phyloP scores from a whole-genome alignment of 1,140 invertebrate species.

The Drosophila bifasciata region DNA sequence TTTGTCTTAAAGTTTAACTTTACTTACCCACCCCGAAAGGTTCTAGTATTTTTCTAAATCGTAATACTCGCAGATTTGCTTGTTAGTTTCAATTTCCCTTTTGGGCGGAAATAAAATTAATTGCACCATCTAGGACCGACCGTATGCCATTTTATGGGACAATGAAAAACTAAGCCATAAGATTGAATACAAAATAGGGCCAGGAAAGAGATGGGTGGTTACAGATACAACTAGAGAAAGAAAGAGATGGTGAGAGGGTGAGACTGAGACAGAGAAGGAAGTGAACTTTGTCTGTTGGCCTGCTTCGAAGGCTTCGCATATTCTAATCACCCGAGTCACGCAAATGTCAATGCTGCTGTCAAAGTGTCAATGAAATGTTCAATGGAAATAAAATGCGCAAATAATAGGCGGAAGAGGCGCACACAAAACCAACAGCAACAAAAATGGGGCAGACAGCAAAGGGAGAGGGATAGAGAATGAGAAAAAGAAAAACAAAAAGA shows the following conservation, averaged over 20 bases:
- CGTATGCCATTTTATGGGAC: conserved; percentile 31
- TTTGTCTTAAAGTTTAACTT: too few species aligned
- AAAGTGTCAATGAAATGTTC: conserved; percentile 79
- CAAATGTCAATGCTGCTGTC: conserved; percentile 78
- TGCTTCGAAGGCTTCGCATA: conserved; percentile 64
- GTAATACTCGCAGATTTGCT: not conserved
- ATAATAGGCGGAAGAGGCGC: conserved; percentile 33
- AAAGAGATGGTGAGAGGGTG: conserved; percentile 5
- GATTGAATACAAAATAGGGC: conserved; percentile 22
- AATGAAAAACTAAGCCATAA: conserved; percentile 50
- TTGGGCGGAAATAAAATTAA: conserved; percentile 37
- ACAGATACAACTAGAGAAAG: conserved; percentile 2
- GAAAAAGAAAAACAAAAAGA: too few species aligned
- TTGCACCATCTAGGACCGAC: conserved; percentile 27
- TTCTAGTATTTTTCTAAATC: too few species aligned
- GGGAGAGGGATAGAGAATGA: not conserved
- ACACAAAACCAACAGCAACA: conserved; percentile 25
- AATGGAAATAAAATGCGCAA: conserved; percentile 78
- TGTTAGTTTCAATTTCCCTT: not conserved
- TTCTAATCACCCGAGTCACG: conserved; percentile 78
- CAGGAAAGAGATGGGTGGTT: not conserved
- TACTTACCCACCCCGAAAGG: too few species aligned
- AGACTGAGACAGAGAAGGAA: conserved; percentile 1
- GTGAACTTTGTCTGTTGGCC: conserved; percentile 33
- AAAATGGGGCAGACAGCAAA: conserved; percentile 7